A percentile compares a stretch with the other conserved stretches of the same genome.
phyloP scores from a whole-genome alignment of 2,888 invertebrate species.

The Sarcophaga carnaria region DNA sequence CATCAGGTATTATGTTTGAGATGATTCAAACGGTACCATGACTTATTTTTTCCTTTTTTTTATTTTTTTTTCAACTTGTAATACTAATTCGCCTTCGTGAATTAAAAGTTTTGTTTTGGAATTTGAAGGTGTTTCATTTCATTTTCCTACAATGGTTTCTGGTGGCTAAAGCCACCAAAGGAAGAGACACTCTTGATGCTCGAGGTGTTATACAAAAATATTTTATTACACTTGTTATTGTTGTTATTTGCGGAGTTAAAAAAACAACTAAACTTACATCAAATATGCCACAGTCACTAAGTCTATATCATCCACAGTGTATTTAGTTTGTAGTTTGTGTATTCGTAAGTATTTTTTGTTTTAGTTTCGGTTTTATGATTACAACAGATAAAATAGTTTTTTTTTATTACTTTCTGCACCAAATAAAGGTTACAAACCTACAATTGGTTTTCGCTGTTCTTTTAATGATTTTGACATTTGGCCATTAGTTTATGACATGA shows the following conservation, averaged over 20 bases:
- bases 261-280: not conserved
- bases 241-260: conserved; percentile 10
- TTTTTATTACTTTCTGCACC: not conserved
- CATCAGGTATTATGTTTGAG: not conserved
- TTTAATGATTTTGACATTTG: conserved; percentile 65
- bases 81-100: conserved; percentile 37
- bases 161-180: conserved; percentile 12
- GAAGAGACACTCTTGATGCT: conserved; percentile 33
- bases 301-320: too few species aligned
- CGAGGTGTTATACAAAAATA: conserved; percentile 60
- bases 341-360: too few species aligned
- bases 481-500: conserved; percentile 18
- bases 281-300: not conserved
- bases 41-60: not conserved
- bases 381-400: not conserved
- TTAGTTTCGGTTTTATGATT: too few species aligned
- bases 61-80: not conserved
- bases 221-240: conserved; percentile 64
- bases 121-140: conserved; percentile 50
- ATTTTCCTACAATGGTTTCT: not conserved
- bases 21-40: conserved; percentile 23
- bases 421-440: conserved; percentile 43
- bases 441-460: conserved; percentile 31
- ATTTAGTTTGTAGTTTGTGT: too few species aligned
- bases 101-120: conserved; percentile 33